phyloP scores from a whole-genome alignment of 2,797 vertebrate genomes.

The Buceros bicornis region DNA sequence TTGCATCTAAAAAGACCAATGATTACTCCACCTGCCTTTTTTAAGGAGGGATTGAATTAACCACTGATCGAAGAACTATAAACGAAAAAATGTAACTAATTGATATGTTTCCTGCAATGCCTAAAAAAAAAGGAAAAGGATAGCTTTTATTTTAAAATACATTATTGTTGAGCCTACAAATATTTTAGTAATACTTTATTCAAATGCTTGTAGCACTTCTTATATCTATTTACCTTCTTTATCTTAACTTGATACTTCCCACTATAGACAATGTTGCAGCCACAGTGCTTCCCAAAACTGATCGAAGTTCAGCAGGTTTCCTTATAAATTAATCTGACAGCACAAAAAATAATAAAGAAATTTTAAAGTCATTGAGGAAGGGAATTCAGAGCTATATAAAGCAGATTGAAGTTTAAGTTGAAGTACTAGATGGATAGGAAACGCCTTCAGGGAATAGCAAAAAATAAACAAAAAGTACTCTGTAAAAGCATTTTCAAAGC shows the following conservation, averaged over 20 bases:
- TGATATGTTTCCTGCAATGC: background rate
- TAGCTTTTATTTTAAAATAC: background rate
- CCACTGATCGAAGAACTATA: background rate
- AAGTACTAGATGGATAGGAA: background rate
- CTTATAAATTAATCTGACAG: background rate
- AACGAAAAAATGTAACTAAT: background rate
- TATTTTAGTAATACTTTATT: background rate
- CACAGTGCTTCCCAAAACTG: background rate
- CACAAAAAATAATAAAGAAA: background rate
- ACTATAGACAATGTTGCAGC: background rate
- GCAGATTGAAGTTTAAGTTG: background rate
- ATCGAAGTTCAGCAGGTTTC: background rate
- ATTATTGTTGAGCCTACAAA: background rate
- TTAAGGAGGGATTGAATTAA: background rate
- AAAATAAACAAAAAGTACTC: background rate
- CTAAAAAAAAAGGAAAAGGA: background rate
- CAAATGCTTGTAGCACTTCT: background rate
- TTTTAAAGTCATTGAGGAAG: background rate
- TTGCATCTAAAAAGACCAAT: background rate
- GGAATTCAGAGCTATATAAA: background rate
- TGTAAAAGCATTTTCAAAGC: background rate
- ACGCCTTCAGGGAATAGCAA: background rate
- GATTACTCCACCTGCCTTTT: background rate
- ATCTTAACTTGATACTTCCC: background rate
- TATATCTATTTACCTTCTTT: background rate